These are phyloP conservation scores for Peromyscus melanophrys DNA, from an alignment of 2,797 vertebrate species.

Conservation along the genomic window DNA sequence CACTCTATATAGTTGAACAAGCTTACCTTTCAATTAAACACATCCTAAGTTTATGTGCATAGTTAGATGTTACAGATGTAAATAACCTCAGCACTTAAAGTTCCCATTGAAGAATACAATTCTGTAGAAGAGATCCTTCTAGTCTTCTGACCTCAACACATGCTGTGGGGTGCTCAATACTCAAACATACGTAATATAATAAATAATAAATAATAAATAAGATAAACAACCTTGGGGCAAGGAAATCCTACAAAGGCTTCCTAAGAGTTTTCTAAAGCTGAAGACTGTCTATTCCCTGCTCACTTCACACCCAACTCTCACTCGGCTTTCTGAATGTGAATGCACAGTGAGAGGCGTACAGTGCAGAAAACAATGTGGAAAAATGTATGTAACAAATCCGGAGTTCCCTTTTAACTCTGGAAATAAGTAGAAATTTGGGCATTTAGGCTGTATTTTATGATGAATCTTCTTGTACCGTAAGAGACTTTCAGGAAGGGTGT, in stretches of 20 bases:
- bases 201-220: background rate
- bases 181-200: background rate
- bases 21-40: conserved; percentile 59
- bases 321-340: background rate
- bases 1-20: conserved; percentile 32
- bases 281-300: background rate
- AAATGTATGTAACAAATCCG: conserved; percentile 10
- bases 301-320: background rate
- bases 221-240: background rate
- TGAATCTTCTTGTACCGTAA: conserved; percentile 34
- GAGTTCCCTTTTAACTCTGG: conserved; percentile 23
- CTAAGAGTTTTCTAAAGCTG: conserved; percentile 1
- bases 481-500: background rate
- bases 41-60: conserved; percentile 35
- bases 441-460: conserved; percentile 33
- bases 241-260: background rate
- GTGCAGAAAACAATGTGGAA: conserved; percentile 12
- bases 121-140: conserved; percentile 43
- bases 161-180: too few relatives aligned
- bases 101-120: conserved; percentile 43
- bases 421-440: conserved; percentile 55
- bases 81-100: background rate
- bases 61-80: background rate
- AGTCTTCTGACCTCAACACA: background rate
- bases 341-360: background rate